These are phyloP conservation scores for Turdus rufiventris DNA, from an alignment of 2,113 vertebrate species.

Conservation along the genomic window DNA sequence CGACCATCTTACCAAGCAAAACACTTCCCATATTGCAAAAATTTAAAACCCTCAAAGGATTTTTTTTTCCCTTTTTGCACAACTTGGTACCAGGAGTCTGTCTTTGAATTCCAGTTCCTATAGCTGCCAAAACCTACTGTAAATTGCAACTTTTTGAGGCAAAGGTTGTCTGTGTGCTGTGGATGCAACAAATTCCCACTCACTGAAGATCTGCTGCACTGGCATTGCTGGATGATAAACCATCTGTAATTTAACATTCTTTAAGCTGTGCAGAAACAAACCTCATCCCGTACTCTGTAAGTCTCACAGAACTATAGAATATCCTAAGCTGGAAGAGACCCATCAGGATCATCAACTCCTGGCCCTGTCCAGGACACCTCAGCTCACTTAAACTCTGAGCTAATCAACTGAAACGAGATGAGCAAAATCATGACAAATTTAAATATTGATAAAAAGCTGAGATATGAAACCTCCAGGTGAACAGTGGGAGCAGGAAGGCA, in stretches of 20 bases:
- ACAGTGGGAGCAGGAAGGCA: not conserved
- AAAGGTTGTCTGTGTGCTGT: not conserved
- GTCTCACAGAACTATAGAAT: not conserved
- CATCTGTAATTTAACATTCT: not conserved
- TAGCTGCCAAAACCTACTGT: not conserved
- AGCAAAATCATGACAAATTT: not conserved
- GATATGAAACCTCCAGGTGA: not conserved
- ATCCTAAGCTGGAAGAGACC: not conserved
- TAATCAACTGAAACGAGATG: not conserved
- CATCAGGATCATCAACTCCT: not conserved
- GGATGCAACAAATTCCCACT: not conserved
- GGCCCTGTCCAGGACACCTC: not conserved
- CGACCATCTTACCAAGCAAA: not conserved
- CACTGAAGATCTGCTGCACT: not conserved
- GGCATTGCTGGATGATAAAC: not conserved
- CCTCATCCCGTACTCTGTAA: rapidly evolving
- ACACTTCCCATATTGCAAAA: not conserved
- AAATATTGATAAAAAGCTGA: not conserved
- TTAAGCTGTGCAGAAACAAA: not conserved
- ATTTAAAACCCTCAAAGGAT: not conserved
- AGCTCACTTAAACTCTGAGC: not conserved
- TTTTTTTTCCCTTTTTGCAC: not conserved
- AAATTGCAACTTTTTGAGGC: not conserved
- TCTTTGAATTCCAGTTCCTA: not conserved
- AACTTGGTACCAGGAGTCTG: not conserved